Conservation (phyloP, 2,113 vertebrate genomes). For the Lophius piscatorius region DNA sequence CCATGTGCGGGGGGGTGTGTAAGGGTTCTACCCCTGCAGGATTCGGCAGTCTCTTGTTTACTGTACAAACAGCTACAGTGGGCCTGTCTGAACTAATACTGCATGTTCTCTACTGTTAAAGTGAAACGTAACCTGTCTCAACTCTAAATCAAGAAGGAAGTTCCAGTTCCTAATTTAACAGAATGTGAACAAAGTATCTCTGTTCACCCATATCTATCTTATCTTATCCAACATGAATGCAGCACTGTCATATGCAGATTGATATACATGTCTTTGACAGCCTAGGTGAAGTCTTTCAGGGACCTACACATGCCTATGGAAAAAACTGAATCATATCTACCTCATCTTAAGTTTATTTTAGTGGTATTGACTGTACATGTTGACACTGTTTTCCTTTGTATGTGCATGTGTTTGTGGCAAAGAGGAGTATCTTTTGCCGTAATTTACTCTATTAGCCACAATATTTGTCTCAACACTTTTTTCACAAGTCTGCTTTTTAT, state of each 20-base stretch:
- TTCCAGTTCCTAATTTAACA: no score
- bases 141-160: conserved; percentile 38
- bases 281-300: conserved; percentile 9
- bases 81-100: conserved; percentile 69
- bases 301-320: conserved; percentile 1
- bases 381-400: conserved; percentile 6
- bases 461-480: background rate
- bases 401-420: background rate
- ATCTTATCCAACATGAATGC: conserved; percentile 2
- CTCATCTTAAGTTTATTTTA: conserved; percentile 4
- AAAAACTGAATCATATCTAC: background rate
- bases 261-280: background rate
- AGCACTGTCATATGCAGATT: background rate
- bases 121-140: conserved; percentile 8
- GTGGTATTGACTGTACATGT: background rate
- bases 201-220: no score
- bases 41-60: conserved; percentile 25
- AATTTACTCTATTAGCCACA: background rate
- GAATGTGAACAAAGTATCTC: no score
- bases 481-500: background rate
- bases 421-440: background rate
- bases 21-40: conserved; percentile 39
- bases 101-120: conserved; percentile 38
- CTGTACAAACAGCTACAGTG: conserved; percentile 43
- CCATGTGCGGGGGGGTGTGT: no score